Base-by-base conservation (phyloP, 2,888 invertebrate species). In the Ornithoptera priamus region DNA sequence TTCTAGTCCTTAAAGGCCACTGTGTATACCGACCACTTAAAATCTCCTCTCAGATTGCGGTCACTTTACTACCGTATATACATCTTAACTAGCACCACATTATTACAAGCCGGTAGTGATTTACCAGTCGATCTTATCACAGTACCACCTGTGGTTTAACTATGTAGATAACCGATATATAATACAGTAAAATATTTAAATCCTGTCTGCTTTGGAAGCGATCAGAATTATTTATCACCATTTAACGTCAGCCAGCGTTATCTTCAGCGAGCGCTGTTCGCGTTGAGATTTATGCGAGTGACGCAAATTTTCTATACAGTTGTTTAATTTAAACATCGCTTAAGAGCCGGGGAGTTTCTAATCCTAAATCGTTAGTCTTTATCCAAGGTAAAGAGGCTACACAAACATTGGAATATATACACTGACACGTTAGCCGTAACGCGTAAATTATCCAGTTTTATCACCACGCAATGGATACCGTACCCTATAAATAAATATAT, bases 301-400 rank as follows among this genome's bases (percentile, higher is more conserved):
- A 67, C 63, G 67, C 67, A 66, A 63, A 67, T 39, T 61, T 62
- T 46, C 12, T 6, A 15, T 39, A 50, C 50, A 62, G 24, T 57
- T 53, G 68, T 68, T 50, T 42, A 66, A 62, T 70, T 67, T 70
- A 22, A 62, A 67, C 63, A 20, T 22, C 53, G 62, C 66, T 62
- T 63, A 67, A 64, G 62, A 60, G 56, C 63, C 56, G 63, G 42
- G 24, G 36, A 50, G 53, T 6, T 62, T 63, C 30, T 63, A 60
- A 70, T 67, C 59, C 58, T 24, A 63, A 59, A 70, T 59, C 58
- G 58, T 69, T 65, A 62, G 62, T 65, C 65, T 62, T 62, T 65
- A 36, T 65, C 46, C 65, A 69, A 62, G 8, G 22, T 30, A 22
- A 57, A 69, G 46, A 56, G 20, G 64, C 30, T 65, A 22, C 39